Evolutionary conservation across 92 coral and sea anemone genomes (phyloP), one percentile per base, ranked within the genome.

Genomic region (Parazoanthus atlanticus): DNA sequence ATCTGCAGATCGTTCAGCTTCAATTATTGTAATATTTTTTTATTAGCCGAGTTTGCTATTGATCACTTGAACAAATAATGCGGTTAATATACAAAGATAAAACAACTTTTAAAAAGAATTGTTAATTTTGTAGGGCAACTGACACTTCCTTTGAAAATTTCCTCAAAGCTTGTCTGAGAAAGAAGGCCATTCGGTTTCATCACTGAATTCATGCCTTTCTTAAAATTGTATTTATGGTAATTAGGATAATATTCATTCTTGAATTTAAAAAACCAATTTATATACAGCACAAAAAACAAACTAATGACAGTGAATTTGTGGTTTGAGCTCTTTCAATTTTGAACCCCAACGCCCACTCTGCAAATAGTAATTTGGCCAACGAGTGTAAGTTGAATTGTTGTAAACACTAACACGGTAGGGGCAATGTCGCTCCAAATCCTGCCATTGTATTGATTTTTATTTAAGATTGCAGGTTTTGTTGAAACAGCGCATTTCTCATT

Each of bases 371-470:
- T 82, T 82, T 82, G 47, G 76, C 32, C 66, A 65, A 69, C 43
- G 67, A 30, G n/a, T 46, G 43, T 26, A 73, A 32, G 87, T 30
- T 15, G 43, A 66, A 65, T 82, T 66, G 86, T 82, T 84, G 23
- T 81, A 47, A 84, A 70, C 76, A 43, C 13, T 67, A 58, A 7
- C 78, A 26, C 87, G 28, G 87, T 3, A 26, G 79, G 87, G 19
- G 34, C 1, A 61, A 13, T 29, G 43, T 29, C 8, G 78, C 73
- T 13, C 26, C 13, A 72, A 29, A 13, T 69, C 52, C 74, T 69
- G 32, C 87, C 67, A 84, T 84, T 84, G 87, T 84, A 43, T 16
- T 43, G 41, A 84, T 70, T 84, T 84, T 67, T 70, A 41, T 84
- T 70, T 84, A n/a, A 43, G 28, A 69, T 67, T 70, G 66, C 87